These are phyloP conservation scores for Sylvicola fuscatus DNA, from an alignment of 2,888 invertebrate genomes.

Conservation along the genomic window DNA sequence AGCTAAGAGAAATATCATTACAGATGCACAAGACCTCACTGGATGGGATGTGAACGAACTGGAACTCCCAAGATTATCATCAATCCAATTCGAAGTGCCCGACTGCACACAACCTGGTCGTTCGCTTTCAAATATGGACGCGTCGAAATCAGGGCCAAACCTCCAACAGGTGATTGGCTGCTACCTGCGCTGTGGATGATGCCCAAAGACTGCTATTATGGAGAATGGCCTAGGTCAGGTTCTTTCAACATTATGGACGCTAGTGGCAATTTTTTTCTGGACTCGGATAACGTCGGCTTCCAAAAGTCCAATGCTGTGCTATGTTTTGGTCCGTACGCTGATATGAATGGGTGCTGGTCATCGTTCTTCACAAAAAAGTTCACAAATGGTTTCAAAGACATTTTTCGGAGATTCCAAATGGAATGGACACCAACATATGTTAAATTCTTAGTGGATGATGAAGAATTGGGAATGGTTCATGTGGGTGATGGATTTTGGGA, in stretches of 20 bases:
- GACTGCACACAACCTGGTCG: conserved; percentile 15
- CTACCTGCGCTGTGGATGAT: conserved; percentile 15
- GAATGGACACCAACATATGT: conserved; percentile 36
- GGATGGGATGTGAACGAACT: conserved; percentile 16
- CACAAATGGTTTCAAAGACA: conserved; percentile 26
- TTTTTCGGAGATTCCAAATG: conserved; percentile 41
- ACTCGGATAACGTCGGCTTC: conserved; percentile 4
- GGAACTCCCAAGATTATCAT: conserved; percentile 20
- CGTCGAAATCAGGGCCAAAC: conserved; percentile 17
- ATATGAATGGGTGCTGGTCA: too few relatives aligned
- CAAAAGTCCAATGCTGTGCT: too few relatives aligned
- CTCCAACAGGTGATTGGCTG: conserved; percentile 17
- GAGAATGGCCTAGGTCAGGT: conserved; percentile 20
- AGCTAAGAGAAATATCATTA: too few relatives aligned
- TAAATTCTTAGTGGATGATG: conserved; percentile 26
- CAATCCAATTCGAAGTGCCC: conserved; percentile 29
- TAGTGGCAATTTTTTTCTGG: conserved; percentile 15
- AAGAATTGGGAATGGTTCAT: conserved; percentile 27
- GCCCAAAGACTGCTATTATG: conserved; percentile 15
- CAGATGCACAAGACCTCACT: conserved; percentile 4
- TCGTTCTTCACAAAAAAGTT: neutral
- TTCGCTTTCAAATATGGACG: conserved; percentile 19
- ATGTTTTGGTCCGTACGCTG: too few relatives aligned
- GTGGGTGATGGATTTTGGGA: conserved; percentile 43
- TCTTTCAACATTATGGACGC: conserved; percentile 24